Evolutionary conservation across 2,113 vertebrate species (phyloP).

Genomic region (Danio rerio): GRCz12tu NC_133182.1:33897001-33897500

Average conservation of each 20-base stretch:
- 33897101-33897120: constrained; percentile 62
- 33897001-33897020: not conserved
- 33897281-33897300: not conserved
- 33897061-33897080: constrained; percentile 46
- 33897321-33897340: constrained; percentile 14
- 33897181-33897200: constrained; percentile 53
- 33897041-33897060: constrained; percentile 13
- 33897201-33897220: constrained; percentile 48
- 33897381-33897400: not conserved
- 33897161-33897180: constrained; percentile 45
- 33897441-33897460: not conserved
- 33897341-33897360: not conserved
- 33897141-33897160: constrained; percentile 61
- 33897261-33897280: not conserved
- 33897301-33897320: constrained; percentile 7
- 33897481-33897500: not conserved
- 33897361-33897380: not conserved
- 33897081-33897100: constrained; percentile 52
- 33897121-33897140: constrained; percentile 57
- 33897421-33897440: not conserved
- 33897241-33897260: not conserved
- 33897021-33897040: not conserved
- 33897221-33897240: not conserved
- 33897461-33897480: not conserved
- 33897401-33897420: constrained; percentile 16